A percentile compares a stretch with the other conserved stretches of the same genome.
phyloP scores from a whole-genome alignment of 2,113 vertebrate genomes.

The Ptychochromis oligacanthus region DNA sequence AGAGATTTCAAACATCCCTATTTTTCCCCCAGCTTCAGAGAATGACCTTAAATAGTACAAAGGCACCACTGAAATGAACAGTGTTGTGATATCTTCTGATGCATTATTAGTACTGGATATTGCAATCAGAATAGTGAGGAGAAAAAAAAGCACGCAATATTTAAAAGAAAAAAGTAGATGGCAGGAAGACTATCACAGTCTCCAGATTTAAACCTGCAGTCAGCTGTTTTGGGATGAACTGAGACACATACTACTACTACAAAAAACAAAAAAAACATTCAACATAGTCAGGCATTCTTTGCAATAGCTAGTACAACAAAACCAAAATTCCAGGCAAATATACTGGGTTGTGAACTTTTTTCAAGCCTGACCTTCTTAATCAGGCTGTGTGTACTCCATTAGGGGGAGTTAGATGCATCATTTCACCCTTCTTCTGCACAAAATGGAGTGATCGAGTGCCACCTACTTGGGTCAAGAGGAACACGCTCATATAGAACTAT shows the following conservation, averaged over 20 bases:
- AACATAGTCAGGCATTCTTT: background rate
- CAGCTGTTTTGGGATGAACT: background rate
- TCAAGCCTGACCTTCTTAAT: background rate
- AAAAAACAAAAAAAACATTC: background rate
- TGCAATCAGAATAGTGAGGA: background rate
- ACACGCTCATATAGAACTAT: background rate
- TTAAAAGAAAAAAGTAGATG: background rate
- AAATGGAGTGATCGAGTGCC: background rate
- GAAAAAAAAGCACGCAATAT: background rate
- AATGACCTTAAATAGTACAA: background rate
- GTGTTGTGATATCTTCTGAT: background rate
- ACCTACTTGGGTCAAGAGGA: background rate
- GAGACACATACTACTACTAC: background rate
- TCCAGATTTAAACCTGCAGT: background rate
- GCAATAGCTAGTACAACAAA: background rate
- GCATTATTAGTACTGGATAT: background rate
- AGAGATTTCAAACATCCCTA: background rate
- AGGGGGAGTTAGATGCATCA: too few species aligned
- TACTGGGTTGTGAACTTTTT: background rate
- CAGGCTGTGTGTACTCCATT: background rate
- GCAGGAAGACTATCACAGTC: background rate
- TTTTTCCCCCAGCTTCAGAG: background rate
- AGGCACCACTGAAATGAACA: background rate
- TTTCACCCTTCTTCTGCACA: background rate
- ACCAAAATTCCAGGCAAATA: background rate